Evolutionary conservation across 2,797 vertebrate genomes (phyloP).

Genomic region (Anniella stebbinsi): DNA sequence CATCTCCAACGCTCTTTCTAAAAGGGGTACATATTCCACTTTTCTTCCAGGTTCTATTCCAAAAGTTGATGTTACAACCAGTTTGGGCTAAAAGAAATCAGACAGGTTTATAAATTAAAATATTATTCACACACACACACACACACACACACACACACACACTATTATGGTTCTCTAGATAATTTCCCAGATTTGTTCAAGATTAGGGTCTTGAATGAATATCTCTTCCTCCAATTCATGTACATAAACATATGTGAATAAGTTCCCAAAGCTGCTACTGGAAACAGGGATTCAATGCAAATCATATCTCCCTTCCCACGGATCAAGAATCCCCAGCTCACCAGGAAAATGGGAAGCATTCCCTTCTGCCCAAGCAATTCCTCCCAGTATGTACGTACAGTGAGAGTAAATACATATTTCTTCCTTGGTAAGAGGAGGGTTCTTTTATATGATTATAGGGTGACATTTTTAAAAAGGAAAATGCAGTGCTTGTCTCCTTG

Average conservation of each 20-base stretch:
- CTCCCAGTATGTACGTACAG: not conserved
- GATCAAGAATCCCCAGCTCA: not conserved
- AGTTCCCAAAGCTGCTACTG: not conserved
- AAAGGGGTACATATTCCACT: conserved; percentile 91
- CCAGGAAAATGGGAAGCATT: not conserved
- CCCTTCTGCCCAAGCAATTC: not conserved
- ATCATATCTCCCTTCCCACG: not conserved
- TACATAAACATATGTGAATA: not conserved
- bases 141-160: not conserved
- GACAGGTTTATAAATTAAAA: not conserved
- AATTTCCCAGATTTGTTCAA: not conserved
- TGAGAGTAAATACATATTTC: not conserved
- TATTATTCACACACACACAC: not conserved
- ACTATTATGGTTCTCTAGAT: not conserved
- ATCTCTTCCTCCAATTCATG: not conserved
- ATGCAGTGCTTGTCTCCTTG: not conserved
- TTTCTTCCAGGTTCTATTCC: conserved; percentile 92
- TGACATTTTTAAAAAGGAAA: not conserved
- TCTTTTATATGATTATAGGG: not conserved
- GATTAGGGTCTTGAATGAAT: not conserved
- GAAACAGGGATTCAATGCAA: not conserved
- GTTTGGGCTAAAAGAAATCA: conserved; percentile 86
- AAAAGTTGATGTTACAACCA: conserved; percentile 93
- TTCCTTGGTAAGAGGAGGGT: not conserved
- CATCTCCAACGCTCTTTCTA: conserved; percentile 89